Evolutionary conservation across 2,888 invertebrate species (phyloP), one percentile per base, ranked within the genome.

Genomic region (Nyleta sp.): DNA sequence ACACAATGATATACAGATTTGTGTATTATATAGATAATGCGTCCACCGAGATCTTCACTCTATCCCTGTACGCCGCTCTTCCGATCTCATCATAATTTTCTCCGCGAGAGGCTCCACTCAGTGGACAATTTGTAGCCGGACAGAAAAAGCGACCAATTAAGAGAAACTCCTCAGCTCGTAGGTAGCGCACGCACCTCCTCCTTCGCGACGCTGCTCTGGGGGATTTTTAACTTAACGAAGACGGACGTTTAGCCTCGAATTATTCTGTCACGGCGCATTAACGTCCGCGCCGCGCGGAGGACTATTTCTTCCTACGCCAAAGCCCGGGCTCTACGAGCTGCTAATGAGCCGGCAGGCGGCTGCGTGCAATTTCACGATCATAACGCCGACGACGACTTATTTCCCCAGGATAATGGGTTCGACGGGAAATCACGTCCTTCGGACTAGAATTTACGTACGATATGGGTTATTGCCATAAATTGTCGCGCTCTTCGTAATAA

Each of bases 111-210:
- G 55, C 72, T 62, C 87, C 83, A 86, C 87, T 85, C 82, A 83
- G 82, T 75, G 83, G 82, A 87, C 88, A 89, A 89, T 89, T 89
- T 88, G 89, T 89, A 85, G 82, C 80, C 73, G 60, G 46, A 44
- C 77, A 81, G 83, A 88, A 89, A 89, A 89, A 89, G 82, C 48
- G 84, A 85, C 84, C 88, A 88, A 89, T 89, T 89, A 89, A 88
- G 86, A 86, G 85, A 87, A 88, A 88, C 85, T 86, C 84, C 73
- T 77, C 76, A 55, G 15, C 73, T 77, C 40, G 64, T 71, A 78
- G 81, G 76, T 78, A 73, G 73, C 67, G 64, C 64, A 68, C 72
- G 71, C 75, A 68, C 78, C 80, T 74, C 81, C 73, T 67, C 68
- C 59, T 67, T 35, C 17, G 52, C 68, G 50, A 35, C 73, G 72